Evolutionary conservation across 2,888 invertebrate genomes (phyloP).

Genomic region (Synanthedon tipuliformis): DNA sequence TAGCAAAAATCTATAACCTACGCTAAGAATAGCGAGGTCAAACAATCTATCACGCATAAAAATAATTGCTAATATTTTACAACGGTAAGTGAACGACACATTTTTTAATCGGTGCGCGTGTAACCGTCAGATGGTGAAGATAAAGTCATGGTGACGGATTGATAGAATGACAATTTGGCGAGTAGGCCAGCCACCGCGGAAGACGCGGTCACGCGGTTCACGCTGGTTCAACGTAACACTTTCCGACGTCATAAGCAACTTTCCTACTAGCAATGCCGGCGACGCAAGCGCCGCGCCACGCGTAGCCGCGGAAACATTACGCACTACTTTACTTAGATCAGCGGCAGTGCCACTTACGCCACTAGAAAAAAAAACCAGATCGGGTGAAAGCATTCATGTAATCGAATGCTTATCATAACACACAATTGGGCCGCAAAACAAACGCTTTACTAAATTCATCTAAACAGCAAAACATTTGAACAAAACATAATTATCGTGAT

Average conservation of each 20-base stretch:
- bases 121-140: conserved; percentile 46
- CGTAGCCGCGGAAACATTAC: conserved; percentile 30
- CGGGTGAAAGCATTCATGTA: conserved; percentile 9
- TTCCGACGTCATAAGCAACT: conserved; percentile 67
- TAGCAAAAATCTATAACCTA: neutral
- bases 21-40: conserved; percentile 19
- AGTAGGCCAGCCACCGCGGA: conserved; percentile 62
- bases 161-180: conserved; percentile 66
- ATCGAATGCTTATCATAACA: neutral
- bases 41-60: conserved; percentile 27
- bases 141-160: conserved; percentile 60
- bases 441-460: too few species aligned
- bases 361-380: conserved; percentile 14
- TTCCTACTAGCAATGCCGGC: conserved; percentile 64
- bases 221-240: conserved; percentile 69
- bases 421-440: neutral
- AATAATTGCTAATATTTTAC: conserved; percentile 30
- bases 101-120: conserved; percentile 28
- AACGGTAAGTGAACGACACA: conserved; percentile 33
- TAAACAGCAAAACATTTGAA: too few species aligned
- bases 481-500: too few species aligned
- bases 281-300: conserved; percentile 28
- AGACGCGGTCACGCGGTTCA: conserved; percentile 61
- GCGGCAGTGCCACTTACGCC: conserved; percentile 12
- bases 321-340: conserved; percentile 39